Percentiles rank a stretch among this genome's conserved stretches.
These are phyloP conservation scores for Eubucco bourcierii DNA, from an alignment of 2,113 vertebrate genomes.

Conservation along the genomic window DNA sequence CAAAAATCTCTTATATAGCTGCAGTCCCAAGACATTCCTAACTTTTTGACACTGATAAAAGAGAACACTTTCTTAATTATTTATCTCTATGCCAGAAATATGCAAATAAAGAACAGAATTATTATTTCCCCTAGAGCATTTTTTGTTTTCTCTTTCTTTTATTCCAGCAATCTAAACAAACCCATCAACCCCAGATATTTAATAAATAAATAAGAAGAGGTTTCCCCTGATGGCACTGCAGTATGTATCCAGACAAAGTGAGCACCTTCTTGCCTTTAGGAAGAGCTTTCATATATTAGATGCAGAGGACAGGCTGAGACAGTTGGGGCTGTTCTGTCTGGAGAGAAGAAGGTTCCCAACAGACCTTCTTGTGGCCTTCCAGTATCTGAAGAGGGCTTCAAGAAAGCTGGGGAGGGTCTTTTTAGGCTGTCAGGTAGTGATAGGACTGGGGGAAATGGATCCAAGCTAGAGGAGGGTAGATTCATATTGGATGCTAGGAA, in stretches of 20 bases:
- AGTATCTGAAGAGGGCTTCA: too few species aligned
- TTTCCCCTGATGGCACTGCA: background rate
- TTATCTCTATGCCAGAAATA: constrained; percentile 16
- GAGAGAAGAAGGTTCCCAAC: too few species aligned
- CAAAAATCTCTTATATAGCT: background rate
- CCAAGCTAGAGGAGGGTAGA: too few species aligned
- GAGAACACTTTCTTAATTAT: constrained; percentile 55
- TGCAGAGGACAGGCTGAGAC: too few species aligned
- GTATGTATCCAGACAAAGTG: background rate
- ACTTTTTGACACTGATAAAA: constrained; percentile 21
- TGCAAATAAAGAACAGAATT: constrained; percentile 12
- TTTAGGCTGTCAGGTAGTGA: too few species aligned
- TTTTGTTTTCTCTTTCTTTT: background rate
- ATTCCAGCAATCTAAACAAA: background rate
- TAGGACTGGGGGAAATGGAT: too few species aligned
- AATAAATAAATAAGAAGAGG: background rate
- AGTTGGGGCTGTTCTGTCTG: too few species aligned
- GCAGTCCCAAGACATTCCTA: background rate
- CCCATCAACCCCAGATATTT: background rate
- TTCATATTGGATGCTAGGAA: too few species aligned
- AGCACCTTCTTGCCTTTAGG: background rate
- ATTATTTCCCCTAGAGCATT: background rate
- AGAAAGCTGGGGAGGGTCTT: too few species aligned
- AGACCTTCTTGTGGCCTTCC: too few species aligned
- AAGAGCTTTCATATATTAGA: background rate